Evolutionary conservation across 2,797 vertebrate genomes (phyloP).

Genomic region (Argyrosomus regius): DNA sequence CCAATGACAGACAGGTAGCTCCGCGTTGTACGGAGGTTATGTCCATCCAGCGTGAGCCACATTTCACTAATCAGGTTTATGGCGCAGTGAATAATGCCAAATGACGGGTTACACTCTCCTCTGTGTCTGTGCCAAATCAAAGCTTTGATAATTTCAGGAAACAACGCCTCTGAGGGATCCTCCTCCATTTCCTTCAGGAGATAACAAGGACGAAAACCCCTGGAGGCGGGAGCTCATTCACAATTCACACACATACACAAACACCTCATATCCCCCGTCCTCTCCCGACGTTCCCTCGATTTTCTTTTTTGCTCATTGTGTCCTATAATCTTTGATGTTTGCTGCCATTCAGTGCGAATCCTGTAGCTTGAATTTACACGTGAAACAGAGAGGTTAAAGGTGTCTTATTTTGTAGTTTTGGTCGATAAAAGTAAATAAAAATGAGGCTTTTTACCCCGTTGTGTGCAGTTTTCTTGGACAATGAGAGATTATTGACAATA

Average conservation of each 20-base stretch:
- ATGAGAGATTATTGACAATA: background rate
- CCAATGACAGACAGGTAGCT: constrained; percentile 13
- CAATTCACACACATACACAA: background rate
- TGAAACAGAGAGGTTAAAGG: background rate
- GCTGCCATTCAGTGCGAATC: background rate
- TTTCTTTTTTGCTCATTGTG: background rate
- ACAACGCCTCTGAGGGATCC: background rate
- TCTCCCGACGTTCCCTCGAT: background rate
- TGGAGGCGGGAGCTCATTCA: background rate
- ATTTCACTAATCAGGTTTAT: constrained; percentile 22
- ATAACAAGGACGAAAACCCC: background rate
- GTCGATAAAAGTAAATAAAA: too few relatives aligned
- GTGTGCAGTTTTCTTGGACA: background rate
- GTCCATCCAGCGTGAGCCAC: constrained; percentile 10
- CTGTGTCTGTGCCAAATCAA: constrained; percentile 26
- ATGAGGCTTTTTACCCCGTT: too few relatives aligned
- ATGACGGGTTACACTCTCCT: constrained; percentile 1
- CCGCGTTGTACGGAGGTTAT: background rate
- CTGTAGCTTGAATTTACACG: background rate
- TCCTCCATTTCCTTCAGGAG: constrained; percentile 27
- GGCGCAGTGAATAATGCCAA: background rate
- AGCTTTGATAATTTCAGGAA: constrained; percentile 31
- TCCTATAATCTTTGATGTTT: background rate
- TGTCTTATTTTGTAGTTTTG: background rate
- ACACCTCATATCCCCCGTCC: background rate